Base-by-base conservation (phyloP, 64 coral and sea anemone species). In the Montipora capricornis region DNA sequence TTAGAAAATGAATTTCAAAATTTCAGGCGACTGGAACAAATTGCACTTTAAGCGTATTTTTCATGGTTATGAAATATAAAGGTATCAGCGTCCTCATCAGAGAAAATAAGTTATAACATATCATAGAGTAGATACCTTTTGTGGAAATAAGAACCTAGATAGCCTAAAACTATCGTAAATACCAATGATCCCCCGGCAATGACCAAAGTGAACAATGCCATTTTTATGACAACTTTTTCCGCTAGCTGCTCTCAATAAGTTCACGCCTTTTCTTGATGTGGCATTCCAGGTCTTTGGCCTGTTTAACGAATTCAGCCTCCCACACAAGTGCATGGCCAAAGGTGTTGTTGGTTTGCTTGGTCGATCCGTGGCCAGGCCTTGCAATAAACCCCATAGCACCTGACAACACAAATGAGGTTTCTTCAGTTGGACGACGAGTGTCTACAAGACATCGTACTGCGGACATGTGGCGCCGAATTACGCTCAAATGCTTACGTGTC, bases 381-480 rank as follows among this genome's bases (percentile, higher is more conserved):
- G 83, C 89, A 68, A 94, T 82, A 78, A 98, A 98, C 6, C 96
- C 96, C 95, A 95, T 95, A 77, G 93, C 96, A 7, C 96, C 96
- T 0, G 92, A 95, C 84, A 98, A 77, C 49, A 98, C 89, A 5
- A 98, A 73, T 11, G 95, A 94, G 6, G 87, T 45, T 1, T 89
- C 49, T 26, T 88, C 92, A 1, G 81, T 59, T 84, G 93, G 64
- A 14, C 89, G 73, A 16, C 59, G 84, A 24, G 90, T 87, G 51
- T 80, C 73, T 5, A 90, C 89, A 11, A 86, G 45, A 73, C 98
- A 99, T 3, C 98, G 95, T 49, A 99, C 98, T 76, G 95, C 92
- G 75, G 89, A 89, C 75, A 90, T 73, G 73, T 99, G 98, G 37
- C 98, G 92, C 20, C 88, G 88, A 77, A 99, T 83, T 26, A 94